Conservation (phyloP, 1,140 invertebrate genomes). For the Drosophila mayri region DNA sequence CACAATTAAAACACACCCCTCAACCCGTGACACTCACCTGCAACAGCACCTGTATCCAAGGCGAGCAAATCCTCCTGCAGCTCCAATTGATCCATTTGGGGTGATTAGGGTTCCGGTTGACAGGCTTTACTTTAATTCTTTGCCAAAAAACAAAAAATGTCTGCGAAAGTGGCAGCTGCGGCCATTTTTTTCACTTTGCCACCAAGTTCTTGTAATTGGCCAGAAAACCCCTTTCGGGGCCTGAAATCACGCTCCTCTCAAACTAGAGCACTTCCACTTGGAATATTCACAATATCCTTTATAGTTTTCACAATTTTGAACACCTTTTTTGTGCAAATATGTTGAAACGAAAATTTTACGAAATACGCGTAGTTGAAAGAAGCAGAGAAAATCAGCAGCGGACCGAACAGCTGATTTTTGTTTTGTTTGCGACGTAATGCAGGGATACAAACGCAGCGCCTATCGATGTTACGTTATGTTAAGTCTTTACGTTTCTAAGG, state of each 20-base stretch:
- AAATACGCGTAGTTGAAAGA: constrained; percentile 43
- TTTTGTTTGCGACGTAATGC: constrained; percentile 42
- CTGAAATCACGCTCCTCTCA: not conserved
- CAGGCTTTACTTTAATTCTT: constrained; percentile 12
- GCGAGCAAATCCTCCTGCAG: constrained; percentile 54
- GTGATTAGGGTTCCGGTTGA: constrained; percentile 1
- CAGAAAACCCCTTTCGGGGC: not conserved
- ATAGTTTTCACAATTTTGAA: constrained; percentile 5
- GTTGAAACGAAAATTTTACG: constrained; percentile 43
- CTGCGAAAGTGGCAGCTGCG: constrained; percentile 46
- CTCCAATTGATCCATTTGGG: constrained; percentile 53
- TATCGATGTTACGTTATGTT: constrained; percentile 21
- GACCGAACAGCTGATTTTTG: constrained; percentile 52
- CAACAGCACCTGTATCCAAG: constrained; percentile 26
- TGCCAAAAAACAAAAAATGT: constrained; percentile 36
- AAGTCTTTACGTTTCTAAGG: not conserved
- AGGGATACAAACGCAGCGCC: constrained; percentile 1
- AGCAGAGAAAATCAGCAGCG: constrained; percentile 29
- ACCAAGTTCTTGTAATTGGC: not conserved
- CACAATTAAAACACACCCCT: not conserved
- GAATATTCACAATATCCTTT: not conserved
- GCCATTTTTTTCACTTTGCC: constrained; percentile 48
- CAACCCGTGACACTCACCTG: constrained; percentile 19
- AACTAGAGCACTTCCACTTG: not conserved
- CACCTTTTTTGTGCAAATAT: constrained; percentile 27